A percentile compares a stretch with the other conserved stretches of the same genome.
phyloP scores from a whole-genome alignment of 2,113 vertebrate species.

The Albula goreensis region DNA sequence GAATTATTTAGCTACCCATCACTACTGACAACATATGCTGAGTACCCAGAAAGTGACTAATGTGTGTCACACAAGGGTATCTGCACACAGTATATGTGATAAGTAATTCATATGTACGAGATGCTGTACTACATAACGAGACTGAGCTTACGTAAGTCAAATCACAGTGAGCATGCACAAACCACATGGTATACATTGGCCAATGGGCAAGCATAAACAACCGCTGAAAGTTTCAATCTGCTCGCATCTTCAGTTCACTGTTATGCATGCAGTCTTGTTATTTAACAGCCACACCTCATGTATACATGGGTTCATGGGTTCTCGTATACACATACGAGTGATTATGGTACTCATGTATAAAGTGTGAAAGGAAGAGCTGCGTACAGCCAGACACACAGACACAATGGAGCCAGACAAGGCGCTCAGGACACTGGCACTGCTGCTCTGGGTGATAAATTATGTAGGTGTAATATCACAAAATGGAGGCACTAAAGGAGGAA shows the following conservation, averaged over 20 bases:
- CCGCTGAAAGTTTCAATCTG: no score
- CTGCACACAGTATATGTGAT: background rate
- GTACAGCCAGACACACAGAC: slow-evolving; percentile 34
- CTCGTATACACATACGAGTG: background rate
- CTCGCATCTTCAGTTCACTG: no score
- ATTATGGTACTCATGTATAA: background rate
- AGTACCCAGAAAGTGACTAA: background rate
- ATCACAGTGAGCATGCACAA: no score
- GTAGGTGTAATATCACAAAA: slow-evolving; percentile 70
- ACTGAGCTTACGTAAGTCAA: no score
- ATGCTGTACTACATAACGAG: no score
- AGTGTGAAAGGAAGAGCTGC: slow-evolving; percentile 6
- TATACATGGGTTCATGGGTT: background rate
- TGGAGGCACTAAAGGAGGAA: slow-evolving; percentile 53
- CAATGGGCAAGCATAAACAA: no score
- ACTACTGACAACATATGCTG: background rate
- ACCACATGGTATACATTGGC: no score
- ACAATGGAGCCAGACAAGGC: slow-evolving; percentile 58
- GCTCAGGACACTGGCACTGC: slow-evolving; percentile 57
- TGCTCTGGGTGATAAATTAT: slow-evolving; percentile 73
- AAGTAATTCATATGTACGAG: no score
- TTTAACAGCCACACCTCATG: no score
- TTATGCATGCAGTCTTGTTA: no score
- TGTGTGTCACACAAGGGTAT: background rate
- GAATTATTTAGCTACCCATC: background rate